Base-by-base conservation (phyloP, 2,797 vertebrate genomes). In the Pipistrellus nathusii region DNA sequence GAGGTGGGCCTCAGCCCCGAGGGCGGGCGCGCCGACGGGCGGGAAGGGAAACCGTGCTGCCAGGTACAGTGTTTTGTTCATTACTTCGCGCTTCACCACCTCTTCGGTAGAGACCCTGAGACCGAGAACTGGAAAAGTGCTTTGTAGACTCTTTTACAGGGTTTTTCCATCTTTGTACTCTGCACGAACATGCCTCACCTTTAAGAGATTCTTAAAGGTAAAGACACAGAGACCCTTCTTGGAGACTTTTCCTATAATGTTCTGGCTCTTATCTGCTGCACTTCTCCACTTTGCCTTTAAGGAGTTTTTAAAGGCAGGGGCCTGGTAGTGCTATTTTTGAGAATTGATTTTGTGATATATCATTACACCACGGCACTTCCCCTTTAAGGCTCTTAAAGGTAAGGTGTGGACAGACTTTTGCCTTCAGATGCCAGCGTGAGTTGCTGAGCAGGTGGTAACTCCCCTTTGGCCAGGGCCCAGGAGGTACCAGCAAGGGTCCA, bases 371-470 rank as follows among this genome's bases (percentile, higher is more conserved):
- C 0, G 20, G 59, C 87, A 94, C 90, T 76, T 86, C 68, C 75
- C 89, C 83, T 96, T 97, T 96, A 96, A 96, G 75, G 72, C 72
- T 81, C 85, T 91, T 95, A 95, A 96, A 88, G 83, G 88, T 85
- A 85, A 91, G 48, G 66, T 59, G 59, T 51, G 59, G 76, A 88
- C 76, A 75, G 73, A 73, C 48, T 80, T 76, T 69, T 80, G 84
- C 72, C 46, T 69, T 81, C 77, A 76, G 73, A 51, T 23, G 32
- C 72, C 73, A 9, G 55, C 23, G 68, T 69, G 55, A 93, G 89
- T 62, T 90, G 44, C 38, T 55, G 57, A 93, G 32, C 3, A 6
- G 85, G 85, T 86, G 75, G 88, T 48, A 66, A n/a, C 12, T 6
- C 73, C 69, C 68, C 25, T 93, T 71, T 85, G 72, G 84, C 84